Evolutionary conservation across 2,797 vertebrate genomes (phyloP), one percentile per base, ranked within the genome.

Genomic region (Lateolabrax maculatus): DNA sequence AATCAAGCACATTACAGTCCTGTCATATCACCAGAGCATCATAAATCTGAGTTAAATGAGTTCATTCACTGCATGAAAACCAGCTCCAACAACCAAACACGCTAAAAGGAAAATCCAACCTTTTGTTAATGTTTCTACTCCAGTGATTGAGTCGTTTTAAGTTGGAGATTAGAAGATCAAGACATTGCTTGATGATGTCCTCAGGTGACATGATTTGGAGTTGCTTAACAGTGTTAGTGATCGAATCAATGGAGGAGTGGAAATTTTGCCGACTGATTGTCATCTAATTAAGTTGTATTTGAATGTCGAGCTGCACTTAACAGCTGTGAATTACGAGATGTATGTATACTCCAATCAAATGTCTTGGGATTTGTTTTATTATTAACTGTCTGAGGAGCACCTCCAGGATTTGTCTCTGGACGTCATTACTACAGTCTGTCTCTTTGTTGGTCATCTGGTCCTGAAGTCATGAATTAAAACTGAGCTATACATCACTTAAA

Each of bases 351-450:
- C 37, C 51, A 37, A 18, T 64, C 18, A 71, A 69, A 70, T 12
- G 10, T 71, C 56, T n/a, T 15, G 34, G 46, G 51, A 56, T 75
- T 62, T 74, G 12, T 60, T 71, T 18, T 16, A 52, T 61, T 85
- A 72, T 89, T 87, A 57, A 80, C 56, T 27, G 39, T 46, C 68
- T n/a, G 21, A 23, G 36, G 9, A 83, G 57, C 75, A 83, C 65
- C 80, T 79, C 71, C 21, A 65, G 56, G 68, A 64, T 81, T 71
- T 69, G 44, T 55, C 13, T 66, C 55, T 31, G 67, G 68, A 78
- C 70, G 64, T 89, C 71, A 85, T 60, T 34, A 11, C 44, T 25
- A 3, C 25, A 68, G 51, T 11, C 48, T 25, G 52, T 61, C 66
- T 71, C 49, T 71, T 52, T 52, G 44, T 29, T n/a, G 25, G 48